Base-by-base conservation (phyloP, 2,797 vertebrate genomes). In the Neopelma chrysocephalum region DNA sequence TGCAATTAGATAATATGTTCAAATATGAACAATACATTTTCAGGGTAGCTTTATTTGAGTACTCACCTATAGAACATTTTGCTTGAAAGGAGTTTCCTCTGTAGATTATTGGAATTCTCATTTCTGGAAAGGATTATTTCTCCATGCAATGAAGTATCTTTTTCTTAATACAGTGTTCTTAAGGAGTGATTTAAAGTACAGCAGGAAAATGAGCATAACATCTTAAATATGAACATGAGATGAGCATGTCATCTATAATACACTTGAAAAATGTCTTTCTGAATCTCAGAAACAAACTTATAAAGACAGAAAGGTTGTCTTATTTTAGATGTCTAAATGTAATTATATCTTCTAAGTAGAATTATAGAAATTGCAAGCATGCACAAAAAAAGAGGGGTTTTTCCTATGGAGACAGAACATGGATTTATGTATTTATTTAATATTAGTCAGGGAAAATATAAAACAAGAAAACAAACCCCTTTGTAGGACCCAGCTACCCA, bases 121-220 rank as follows among this genome's bases (percentile, higher is more conserved):
- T 78, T 94, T 85, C 69, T 54, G n/a, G 51, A 57, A 90, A 90
- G 32, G 43, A 93, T 84, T 76, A 66, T 80, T 93, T 91, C 61
- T 90, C 69, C 58, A 34, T n/a, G 20, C 34, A 40, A 61, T 45
- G 11, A 76, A 93, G 72, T 58, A 79, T 22, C 40, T 72, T 86
- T 83, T 58, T 18, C 70, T 62, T 50, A 48, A 75, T 81, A 45
- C 20, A 3, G 1, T 32, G 40, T 82, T 93, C 73, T 70, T 89
- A 51, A 80, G 40, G 19, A 90, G 26, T 58, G 45, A 87, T 78
- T 88, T 92, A 69, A 80, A 89, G 48, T 38, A 50, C n/a, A 85
- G 51, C 45, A 87, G 36, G 51, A 92, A 94, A 71, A 90, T 9
- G 19, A 95, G 47, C 13, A 11, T 31, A 42, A 36, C 32, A 58